Percentiles rank a stretch among this genome's conserved stretches.
Evolutionary conservation across 2,888 invertebrate genomes (phyloP).

Genomic region (Ramazzottius varieornatus): DNA sequence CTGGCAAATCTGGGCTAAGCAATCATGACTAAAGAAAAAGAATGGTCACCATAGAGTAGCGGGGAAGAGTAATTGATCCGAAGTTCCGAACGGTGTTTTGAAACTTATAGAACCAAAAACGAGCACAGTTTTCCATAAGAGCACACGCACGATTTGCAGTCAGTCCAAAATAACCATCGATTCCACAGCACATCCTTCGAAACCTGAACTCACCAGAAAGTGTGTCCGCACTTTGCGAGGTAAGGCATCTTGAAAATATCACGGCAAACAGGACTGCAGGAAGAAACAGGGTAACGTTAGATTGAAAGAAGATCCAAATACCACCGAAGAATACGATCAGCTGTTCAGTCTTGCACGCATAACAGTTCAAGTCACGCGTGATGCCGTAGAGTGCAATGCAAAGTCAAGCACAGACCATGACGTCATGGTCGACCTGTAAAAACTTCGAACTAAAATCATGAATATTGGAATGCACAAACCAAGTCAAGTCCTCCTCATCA

Average conservation of each 20-base stretch:
- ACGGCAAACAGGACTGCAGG: background rate
- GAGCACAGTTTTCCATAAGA: background rate
- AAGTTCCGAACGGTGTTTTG: too few species aligned
- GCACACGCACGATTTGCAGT: too few species aligned
- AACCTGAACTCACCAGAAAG: background rate
- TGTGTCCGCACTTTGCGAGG: background rate
- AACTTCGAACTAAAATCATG: too few species aligned
- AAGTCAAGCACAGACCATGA: too few species aligned
- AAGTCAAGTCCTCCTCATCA: constrained; percentile 2
- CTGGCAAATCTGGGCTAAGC: background rate
- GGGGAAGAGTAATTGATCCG: too few species aligned
- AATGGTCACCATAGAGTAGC: background rate
- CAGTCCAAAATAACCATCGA: too few species aligned
- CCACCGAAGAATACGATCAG: too few species aligned
- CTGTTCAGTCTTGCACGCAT: too few species aligned
- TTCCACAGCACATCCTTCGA: too few species aligned
- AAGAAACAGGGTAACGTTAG: background rate
- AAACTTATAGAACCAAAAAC: background rate
- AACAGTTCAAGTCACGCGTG: too few species aligned
- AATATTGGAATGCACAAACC: background rate
- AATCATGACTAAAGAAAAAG: background rate
- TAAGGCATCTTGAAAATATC: constrained; percentile 1
- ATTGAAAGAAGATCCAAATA: too few species aligned
- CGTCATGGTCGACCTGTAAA: too few species aligned
- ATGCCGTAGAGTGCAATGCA: background rate